Evolutionary conservation across 1,140 invertebrate genomes (phyloP).

Genomic region (Matsumurasca onukii): DNA sequence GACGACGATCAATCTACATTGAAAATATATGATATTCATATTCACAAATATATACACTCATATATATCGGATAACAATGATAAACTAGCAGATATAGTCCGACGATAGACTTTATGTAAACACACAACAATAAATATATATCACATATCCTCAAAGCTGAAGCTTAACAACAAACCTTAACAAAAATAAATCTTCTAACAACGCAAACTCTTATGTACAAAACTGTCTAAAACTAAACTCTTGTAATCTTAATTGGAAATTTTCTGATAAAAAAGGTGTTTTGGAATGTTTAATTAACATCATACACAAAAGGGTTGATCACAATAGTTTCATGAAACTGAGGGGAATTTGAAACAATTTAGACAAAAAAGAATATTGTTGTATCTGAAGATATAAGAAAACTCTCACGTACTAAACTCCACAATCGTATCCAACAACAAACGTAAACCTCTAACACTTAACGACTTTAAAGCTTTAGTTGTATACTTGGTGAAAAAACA

Average conservation of each 20-base stretch:
- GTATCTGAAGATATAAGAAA: too few relatives aligned
- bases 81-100: conserved; percentile 26
- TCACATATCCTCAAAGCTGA: conserved; percentile 21
- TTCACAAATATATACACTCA: conserved; percentile 19
- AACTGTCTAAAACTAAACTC: background rate
- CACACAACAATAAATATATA: conserved; percentile 27
- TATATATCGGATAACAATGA: conserved; percentile 18
- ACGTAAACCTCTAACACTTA: too few relatives aligned
- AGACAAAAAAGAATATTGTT: background rate
- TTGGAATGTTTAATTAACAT: conserved; percentile 21
- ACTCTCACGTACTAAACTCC: too few relatives aligned
- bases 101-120: conserved; percentile 11
- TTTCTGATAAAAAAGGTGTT: conserved; percentile 20
- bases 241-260: conserved; percentile 12
- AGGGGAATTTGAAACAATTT: background rate
- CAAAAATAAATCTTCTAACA: conserved; percentile 25
- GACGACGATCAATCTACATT: conserved; percentile 7
- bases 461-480: too few relatives aligned
- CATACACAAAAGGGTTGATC: conserved; percentile 23
- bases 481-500: too few relatives aligned
- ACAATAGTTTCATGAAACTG: background rate
- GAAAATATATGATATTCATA: conserved; percentile 23
- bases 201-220: conserved; percentile 19
- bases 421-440: too few relatives aligned
- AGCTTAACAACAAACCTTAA: conserved; percentile 15